Conservation (phyloP, 2,113 vertebrate genomes). For the Sorex araneus region DNA sequence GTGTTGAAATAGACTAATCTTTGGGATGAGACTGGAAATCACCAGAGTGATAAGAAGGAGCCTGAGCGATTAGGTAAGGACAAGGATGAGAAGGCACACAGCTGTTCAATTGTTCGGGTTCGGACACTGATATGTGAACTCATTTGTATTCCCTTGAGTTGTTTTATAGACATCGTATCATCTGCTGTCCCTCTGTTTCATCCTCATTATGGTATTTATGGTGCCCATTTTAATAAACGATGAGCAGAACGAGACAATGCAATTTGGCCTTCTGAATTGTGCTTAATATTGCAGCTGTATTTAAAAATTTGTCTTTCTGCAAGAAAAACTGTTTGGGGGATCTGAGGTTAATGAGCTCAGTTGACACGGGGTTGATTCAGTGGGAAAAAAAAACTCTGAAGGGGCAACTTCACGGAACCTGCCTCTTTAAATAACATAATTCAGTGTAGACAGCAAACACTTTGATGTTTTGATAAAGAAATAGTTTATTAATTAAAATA, state of each 20-base stretch:
- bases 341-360: constrained; percentile 20
- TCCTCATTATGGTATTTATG: constrained; percentile 34
- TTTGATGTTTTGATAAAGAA: neutral
- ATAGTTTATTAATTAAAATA: neutral
- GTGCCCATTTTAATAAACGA: constrained; percentile 66
- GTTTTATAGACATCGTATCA: constrained; percentile 41
- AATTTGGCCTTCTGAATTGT: constrained; percentile 38
- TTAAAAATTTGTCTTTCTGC: neutral
- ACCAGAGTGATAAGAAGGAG: constrained; percentile 31
- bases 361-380: neutral
- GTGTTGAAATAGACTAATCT: constrained; percentile 25
- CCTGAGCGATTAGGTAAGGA: constrained; percentile 44
- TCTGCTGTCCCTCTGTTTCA: neutral
- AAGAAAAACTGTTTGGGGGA: neutral
- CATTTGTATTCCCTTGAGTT: constrained; percentile 52
- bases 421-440: neutral
- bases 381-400: neutral
- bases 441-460: neutral
- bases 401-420: neutral
- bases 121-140: constrained; percentile 47
- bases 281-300: neutral
- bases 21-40: constrained; percentile 59
- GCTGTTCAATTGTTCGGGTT: constrained; percentile 58
- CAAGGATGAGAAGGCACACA: constrained; percentile 46
- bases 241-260: neutral